Percentiles rank a stretch among this genome's conserved stretches.
Evolutionary conservation across 64 coral and sea anemone species (phyloP).

Genomic region (Anthopleura sola): DNA sequence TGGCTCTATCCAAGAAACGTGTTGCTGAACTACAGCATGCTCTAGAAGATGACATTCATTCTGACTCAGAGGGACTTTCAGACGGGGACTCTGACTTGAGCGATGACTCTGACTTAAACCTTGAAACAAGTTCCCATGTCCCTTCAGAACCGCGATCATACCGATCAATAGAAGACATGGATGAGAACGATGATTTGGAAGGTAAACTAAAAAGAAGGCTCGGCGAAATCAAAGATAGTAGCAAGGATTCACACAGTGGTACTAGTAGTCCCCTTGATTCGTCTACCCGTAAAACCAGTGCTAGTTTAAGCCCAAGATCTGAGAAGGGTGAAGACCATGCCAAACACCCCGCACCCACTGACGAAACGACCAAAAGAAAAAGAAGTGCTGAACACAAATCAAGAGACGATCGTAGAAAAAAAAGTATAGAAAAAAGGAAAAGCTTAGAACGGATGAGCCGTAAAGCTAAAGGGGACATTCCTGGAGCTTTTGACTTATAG

Average conservation of each 20-base stretch:
- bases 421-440: conserved; percentile 34
- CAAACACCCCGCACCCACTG: background rate
- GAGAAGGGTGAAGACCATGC: background rate
- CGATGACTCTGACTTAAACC: conserved; percentile 54
- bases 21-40: conserved; percentile 87
- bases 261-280: background rate
- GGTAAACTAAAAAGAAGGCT: conserved; percentile 16
- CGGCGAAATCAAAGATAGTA: background rate
- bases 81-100: conserved; percentile 72
- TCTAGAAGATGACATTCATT: conserved; percentile 88
- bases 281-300: background rate
- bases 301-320: conserved; percentile 2
- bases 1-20: conserved; percentile 81
- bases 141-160: conserved; percentile 91
- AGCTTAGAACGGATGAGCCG: conserved; percentile 19
- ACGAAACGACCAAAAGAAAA: background rate
- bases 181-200: conserved; percentile 71
- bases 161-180: conserved; percentile 84
- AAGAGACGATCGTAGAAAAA: conserved; percentile 4
- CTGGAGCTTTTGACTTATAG: conserved; percentile 26
- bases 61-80: conserved; percentile 57
- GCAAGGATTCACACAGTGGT: background rate
- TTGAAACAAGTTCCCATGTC: conserved; percentile 36
- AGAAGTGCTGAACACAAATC: conserved; percentile 10
- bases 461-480: conserved; percentile 9